These are phyloP conservation scores for Siniperca undulata DNA, from an alignment of 2,797 vertebrate genomes.

Conservation along the genomic window DNA sequence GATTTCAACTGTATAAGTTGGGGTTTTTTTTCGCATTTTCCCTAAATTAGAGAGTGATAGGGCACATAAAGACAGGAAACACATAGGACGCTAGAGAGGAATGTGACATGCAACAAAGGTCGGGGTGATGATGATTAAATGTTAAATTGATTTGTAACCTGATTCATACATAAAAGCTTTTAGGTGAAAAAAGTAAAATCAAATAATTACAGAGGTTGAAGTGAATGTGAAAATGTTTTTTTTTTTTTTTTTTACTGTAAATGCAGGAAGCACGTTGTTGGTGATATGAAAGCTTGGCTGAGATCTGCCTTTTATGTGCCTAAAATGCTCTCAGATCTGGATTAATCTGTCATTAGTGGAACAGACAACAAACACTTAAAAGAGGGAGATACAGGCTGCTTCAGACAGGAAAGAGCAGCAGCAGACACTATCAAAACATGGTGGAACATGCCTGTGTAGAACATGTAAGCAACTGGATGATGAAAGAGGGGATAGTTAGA, in stretches of 20 bases:
- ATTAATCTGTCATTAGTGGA: slow-evolving; percentile 80
- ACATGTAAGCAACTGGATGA: slow-evolving; percentile 59
- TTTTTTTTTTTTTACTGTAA: slow-evolving; percentile 28
- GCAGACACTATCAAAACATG: slow-evolving; percentile 69
- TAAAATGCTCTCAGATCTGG: slow-evolving; percentile 69
- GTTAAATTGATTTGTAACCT: neutral
- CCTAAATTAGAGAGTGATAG: neutral
- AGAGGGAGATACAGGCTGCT: slow-evolving; percentile 37
- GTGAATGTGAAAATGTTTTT: slow-evolving; percentile 26
- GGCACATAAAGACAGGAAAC: neutral
- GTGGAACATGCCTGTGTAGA: slow-evolving; percentile 68
- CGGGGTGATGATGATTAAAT: neutral
- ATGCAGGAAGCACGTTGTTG: slow-evolving; percentile 56
- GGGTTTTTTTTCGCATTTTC: no score
- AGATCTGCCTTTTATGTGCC: slow-evolving; percentile 60
- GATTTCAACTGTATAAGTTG: neutral
- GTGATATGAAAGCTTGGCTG: slow-evolving; percentile 63
- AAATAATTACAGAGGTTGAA: slow-evolving; percentile 48
- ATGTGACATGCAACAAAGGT: neutral
- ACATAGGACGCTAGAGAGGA: neutral
- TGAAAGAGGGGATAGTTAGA: slow-evolving; percentile 59
- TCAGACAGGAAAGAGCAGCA: slow-evolving; percentile 50
- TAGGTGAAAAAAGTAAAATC: slow-evolving; percentile 42
- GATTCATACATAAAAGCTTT: neutral
- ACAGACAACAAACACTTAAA: slow-evolving; percentile 73